Evolutionary conservation across 2,888 invertebrate species (phyloP).

Genomic region (Microplitis deprimator): DNA sequence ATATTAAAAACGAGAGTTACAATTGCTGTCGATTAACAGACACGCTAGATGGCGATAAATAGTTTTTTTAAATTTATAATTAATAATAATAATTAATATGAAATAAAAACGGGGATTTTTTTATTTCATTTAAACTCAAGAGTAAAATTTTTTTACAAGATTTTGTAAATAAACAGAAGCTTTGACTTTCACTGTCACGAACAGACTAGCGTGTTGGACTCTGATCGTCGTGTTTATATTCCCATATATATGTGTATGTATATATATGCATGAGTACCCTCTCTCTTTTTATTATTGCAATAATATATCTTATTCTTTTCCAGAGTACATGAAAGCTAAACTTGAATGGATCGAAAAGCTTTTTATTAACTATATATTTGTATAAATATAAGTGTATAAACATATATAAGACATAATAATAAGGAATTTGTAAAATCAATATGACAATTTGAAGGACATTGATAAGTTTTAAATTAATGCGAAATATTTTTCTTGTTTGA

Average conservation of each 20-base stretch:
- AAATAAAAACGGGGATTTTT: neutral
- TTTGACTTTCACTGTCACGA: slow-evolving; percentile 40
- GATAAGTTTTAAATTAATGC: neutral
- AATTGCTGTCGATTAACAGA: neutral
- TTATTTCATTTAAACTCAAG: neutral
- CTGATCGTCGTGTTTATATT: slow-evolving; percentile 35
- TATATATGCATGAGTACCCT: neutral
- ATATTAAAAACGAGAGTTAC: neutral
- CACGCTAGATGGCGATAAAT: slow-evolving; percentile 28
- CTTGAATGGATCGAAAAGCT: neutral
- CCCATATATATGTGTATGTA: neutral
- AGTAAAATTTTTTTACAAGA: neutral
- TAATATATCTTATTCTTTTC: neutral
- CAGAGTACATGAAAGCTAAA: neutral
- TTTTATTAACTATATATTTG: neutral
- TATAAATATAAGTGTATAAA: neutral
- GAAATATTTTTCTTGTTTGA: neutral
- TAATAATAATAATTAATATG: neutral
- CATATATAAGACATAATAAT: neutral
- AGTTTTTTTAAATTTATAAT: slow-evolving; percentile 2
- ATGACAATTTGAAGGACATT: slow-evolving; percentile 7
- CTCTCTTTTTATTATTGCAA: neutral
- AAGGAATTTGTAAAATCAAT: neutral
- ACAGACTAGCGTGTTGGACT: slow-evolving; percentile 45
- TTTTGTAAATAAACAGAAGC: neutral